Conservation (phyloP, 2,113 vertebrate genomes). For the Todiramphus saurophagus region DNA sequence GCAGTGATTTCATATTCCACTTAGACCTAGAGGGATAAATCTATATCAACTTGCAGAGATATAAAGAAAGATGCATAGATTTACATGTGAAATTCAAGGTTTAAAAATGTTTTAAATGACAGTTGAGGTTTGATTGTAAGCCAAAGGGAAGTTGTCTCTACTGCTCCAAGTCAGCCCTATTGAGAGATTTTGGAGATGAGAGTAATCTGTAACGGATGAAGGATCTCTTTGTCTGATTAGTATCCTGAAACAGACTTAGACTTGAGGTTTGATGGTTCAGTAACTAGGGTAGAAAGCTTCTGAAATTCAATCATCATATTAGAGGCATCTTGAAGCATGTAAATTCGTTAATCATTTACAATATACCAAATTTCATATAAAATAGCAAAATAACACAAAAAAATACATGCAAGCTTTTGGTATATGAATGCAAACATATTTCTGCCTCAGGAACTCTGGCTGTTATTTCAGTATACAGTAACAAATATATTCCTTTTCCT, state of each 20-base stretch:
- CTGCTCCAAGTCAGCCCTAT: not conserved
- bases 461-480: not conserved
- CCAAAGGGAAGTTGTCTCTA: not conserved
- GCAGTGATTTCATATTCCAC: not conserved
- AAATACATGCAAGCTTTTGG: not conserved
- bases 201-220: not conserved
- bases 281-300: conserved; percentile 17
- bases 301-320: not conserved
- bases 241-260: not conserved
- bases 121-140: not conserved
- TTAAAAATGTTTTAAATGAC: not conserved
- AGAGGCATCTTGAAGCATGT: not conserved
- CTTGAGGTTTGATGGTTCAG: conserved; percentile 23
- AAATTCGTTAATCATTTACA: not conserved
- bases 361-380: not conserved
- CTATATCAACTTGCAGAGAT: not conserved
- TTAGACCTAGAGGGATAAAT: not conserved
- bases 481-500: not conserved
- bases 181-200: not conserved
- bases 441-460: not conserved
- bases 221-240: not conserved
- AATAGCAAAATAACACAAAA: not conserved
- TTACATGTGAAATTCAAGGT: not conserved
- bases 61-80: not conserved
- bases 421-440: not conserved